Conservation (phyloP, 2,888 invertebrate species). For the Zootermopsis nevadensis region DNA sequence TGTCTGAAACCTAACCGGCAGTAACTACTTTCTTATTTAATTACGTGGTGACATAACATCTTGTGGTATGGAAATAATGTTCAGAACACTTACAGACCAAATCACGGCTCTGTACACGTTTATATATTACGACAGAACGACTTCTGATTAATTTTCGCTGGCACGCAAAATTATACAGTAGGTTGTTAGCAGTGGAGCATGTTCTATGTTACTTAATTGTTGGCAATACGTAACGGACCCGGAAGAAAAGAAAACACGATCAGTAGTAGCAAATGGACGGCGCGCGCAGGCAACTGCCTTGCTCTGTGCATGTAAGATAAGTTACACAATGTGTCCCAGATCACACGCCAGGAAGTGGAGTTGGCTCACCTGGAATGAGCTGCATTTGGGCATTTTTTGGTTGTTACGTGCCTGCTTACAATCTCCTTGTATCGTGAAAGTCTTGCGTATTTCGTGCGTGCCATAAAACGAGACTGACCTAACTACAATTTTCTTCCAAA, state of each 20-base stretch:
- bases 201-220: not conserved
- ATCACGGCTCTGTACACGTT: not conserved
- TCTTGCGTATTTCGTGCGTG: not conserved
- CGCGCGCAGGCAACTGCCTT: no score
- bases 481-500: not conserved
- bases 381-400: slow-evolving; percentile 6
- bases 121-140: not conserved
- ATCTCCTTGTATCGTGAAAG: slow-evolving; percentile 1
- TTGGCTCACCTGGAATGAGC: not conserved
- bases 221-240: not conserved
- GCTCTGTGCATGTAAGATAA: not conserved
- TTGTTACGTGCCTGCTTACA: not conserved
- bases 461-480: not conserved
- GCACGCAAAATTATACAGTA: slow-evolving; percentile 12
- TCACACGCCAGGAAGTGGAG: not conserved
- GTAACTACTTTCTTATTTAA: not conserved
- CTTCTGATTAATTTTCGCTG: slow-evolving; percentile 4
- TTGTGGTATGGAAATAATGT: not conserved
- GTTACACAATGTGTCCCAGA: slow-evolving; percentile 9
- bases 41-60: not conserved
- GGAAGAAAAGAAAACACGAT: not conserved
- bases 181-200: not conserved
- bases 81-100: not conserved
- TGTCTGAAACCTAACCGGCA: not conserved
- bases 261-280: not conserved